Conservation (phyloP, 2,113 vertebrate genomes). For the Neotragus pygmaeus region DNA sequence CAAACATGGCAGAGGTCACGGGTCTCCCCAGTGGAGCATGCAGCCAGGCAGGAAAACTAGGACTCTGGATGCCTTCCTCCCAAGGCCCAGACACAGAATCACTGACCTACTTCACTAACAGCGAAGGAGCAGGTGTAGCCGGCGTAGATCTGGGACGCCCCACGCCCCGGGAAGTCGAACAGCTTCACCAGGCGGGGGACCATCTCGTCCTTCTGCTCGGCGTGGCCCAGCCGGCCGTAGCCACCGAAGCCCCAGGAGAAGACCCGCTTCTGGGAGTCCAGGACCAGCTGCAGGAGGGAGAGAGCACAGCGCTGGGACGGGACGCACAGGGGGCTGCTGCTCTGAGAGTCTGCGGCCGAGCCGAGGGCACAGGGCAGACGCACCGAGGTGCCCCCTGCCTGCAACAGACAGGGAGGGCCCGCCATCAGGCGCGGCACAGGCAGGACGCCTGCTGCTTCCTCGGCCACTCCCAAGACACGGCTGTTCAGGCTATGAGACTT, state of each 20-base stretch:
- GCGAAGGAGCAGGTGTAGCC: constrained; percentile 97
- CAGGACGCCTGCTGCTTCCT: fast-evolving
- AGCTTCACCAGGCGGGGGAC: constrained; percentile 95
- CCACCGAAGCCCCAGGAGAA: constrained; percentile 98
- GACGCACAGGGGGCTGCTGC: fast-evolving
- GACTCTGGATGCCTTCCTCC: not conserved
- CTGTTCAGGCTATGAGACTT: not conserved
- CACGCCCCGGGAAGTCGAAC: constrained; percentile 94
- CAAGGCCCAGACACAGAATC: fast-evolving
- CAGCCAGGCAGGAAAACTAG: fast-evolving
- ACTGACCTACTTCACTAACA: constrained; percentile 91
- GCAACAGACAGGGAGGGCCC: fast-evolving
- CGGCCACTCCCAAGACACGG: fast-evolving
- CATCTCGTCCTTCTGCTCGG: constrained; percentile 97
- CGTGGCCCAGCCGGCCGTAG: constrained; percentile 93
- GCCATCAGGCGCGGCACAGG: fast-evolving
- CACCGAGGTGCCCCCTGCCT: fast-evolving
- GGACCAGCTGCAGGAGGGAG: constrained; percentile 83
- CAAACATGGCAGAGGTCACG: fast-evolving
- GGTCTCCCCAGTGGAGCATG: fast-evolving
- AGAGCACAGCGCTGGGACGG: fast-evolving
- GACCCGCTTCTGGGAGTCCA: constrained; percentile 95
- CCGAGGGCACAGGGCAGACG: fast-evolving
- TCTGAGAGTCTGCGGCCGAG: not conserved
- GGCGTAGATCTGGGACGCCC: constrained; percentile 88